Percentiles rank a stretch among this genome's conserved stretches.
Evolutionary conservation across 2,797 vertebrate genomes (phyloP).

Genomic region (Calcarius lapponicus): DNA sequence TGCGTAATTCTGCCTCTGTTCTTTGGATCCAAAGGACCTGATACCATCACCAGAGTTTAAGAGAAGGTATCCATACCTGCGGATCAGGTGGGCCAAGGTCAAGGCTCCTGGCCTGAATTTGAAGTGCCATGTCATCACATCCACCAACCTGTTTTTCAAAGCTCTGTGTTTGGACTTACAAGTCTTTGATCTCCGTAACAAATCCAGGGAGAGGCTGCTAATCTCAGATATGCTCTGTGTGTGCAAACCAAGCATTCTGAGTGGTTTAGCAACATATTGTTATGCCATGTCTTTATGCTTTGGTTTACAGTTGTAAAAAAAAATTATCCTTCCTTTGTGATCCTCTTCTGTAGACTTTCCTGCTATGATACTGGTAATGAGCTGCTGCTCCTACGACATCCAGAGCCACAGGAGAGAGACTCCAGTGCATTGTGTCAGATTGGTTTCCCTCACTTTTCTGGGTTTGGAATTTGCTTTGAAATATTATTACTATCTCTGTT

Average conservation of each 20-base stretch:
- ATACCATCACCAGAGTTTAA: background rate
- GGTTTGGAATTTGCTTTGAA: background rate
- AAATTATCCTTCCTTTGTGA: background rate
- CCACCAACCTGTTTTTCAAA: background rate
- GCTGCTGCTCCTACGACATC: background rate
- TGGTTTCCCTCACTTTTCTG: background rate
- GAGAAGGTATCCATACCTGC: background rate
- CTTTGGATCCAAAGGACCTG: background rate
- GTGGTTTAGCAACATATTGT: background rate
- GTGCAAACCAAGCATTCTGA: background rate
- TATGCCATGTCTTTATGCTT: background rate
- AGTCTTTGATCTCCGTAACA: accelerated
- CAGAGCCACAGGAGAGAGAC: background rate
- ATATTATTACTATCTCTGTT: background rate
- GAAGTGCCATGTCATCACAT: background rate
- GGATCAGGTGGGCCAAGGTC: background rate
- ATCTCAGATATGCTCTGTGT: background rate
- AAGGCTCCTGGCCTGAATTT: background rate
- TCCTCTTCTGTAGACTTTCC: background rate
- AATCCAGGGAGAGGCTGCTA: background rate
- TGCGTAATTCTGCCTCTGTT: background rate
- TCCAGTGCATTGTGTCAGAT: background rate
- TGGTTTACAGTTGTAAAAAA: background rate
- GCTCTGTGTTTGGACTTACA: background rate
- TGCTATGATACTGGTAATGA: background rate